Evolutionary conservation across 2,888 invertebrate species (phyloP).

Genomic region (Heliconius hortense): DNA sequence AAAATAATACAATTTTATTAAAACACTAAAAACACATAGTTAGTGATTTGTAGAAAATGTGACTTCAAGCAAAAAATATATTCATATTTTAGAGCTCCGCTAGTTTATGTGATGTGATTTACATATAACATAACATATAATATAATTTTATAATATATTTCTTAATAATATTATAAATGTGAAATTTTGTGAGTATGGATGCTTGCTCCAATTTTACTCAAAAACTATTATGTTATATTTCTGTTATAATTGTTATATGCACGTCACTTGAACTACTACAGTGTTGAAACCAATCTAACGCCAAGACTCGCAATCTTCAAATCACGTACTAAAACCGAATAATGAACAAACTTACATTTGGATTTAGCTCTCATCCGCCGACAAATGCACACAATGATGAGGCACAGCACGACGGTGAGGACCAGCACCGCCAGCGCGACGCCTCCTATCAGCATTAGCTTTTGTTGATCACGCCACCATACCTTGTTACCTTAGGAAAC

Average conservation of each 20-base stretch:
- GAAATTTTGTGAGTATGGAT: too few species aligned
- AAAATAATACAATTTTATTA: neutral
- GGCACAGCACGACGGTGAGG: slow-evolving; percentile 88
- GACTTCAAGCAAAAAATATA: neutral
- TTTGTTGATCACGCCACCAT: slow-evolving; percentile 93
- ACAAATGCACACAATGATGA: slow-evolving; percentile 93
- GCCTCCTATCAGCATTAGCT: slow-evolving; percentile 86
- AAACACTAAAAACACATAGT: neutral
- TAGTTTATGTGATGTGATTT: neutral
- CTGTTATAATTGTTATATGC: too few species aligned
- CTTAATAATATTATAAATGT: too few species aligned
- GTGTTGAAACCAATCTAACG: too few species aligned
- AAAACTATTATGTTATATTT: too few species aligned
- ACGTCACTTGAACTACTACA: too few species aligned
- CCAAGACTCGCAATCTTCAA: neutral
- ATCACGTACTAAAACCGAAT: neutral
- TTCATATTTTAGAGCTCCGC: neutral
- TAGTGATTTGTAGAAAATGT: neutral
- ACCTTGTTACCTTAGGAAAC: slow-evolving; percentile 86
- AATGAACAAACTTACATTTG: slow-evolving; percentile 86
- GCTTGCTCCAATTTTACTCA: too few species aligned
- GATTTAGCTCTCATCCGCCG: slow-evolving; percentile 90
- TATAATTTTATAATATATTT: too few species aligned
- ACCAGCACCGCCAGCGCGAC: slow-evolving; percentile 78
- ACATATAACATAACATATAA: too few species aligned